phyloP scores from a whole-genome alignment of 2,113 vertebrate genomes.

The Nerophis lumbriciformis region DNA sequence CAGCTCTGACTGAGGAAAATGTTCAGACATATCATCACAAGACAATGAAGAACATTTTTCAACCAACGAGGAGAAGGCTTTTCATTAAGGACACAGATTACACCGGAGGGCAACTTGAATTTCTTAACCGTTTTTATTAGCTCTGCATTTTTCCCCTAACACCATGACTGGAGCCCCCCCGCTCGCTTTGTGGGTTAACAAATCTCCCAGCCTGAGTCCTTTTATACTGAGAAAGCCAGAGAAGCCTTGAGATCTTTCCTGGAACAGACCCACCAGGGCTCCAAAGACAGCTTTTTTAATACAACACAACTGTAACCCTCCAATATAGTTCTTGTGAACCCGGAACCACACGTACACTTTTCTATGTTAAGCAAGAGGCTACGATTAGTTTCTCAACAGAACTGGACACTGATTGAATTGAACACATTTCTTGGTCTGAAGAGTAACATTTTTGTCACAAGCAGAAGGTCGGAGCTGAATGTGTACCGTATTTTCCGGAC shows the following conservation, averaged over 20 bases:
- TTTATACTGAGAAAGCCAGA: constrained; percentile 15
- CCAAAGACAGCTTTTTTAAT: background rate
- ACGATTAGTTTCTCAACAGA: no score
- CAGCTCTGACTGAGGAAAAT: constrained; percentile 45
- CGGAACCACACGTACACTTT: background rate
- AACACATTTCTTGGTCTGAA: no score
- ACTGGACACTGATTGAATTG: no score
- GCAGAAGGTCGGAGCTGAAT: no score
- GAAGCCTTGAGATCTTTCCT: constrained; percentile 28
- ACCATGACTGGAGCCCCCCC: constrained; percentile 38
- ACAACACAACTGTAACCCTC: background rate
- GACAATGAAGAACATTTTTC: no score
- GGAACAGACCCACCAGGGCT: background rate
- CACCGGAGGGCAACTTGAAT: constrained; percentile 28
- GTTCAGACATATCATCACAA: constrained; percentile 6
- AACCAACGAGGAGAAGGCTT: background rate
- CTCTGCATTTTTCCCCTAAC: constrained; percentile 29
- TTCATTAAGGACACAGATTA: constrained; percentile 16
- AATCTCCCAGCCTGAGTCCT: constrained; percentile 46
- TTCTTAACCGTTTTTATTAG: constrained; percentile 20
- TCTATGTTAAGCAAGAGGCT: no score
- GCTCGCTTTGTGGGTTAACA: constrained; percentile 55
- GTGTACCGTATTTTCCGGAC: no score
- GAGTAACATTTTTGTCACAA: no score
- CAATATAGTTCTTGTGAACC: background rate